Conservation (phyloP, 2,888 invertebrate species). For the Saturnia japonica region DNA sequence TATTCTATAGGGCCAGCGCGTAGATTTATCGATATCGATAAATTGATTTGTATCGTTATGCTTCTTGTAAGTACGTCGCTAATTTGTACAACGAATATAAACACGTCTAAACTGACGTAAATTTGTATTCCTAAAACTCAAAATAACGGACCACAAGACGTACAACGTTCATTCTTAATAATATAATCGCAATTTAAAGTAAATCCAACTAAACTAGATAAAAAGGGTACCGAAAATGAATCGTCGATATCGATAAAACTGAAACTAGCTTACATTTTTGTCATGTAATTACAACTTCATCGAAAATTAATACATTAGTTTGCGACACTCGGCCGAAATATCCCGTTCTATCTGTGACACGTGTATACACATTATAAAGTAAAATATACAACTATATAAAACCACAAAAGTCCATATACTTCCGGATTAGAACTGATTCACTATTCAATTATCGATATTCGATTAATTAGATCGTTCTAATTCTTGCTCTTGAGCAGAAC, state of each 20-base stretch:
- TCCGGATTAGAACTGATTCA: slow-evolving; percentile 15
- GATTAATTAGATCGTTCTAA: neutral
- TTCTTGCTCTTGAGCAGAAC: neutral
- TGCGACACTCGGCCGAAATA: neutral
- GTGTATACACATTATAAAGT: slow-evolving; percentile 29
- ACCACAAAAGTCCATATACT: slow-evolving; percentile 30
- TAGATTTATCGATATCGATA: slow-evolving; percentile 10
- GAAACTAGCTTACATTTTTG: neutral
- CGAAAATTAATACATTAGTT: neutral
- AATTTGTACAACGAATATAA: neutral
- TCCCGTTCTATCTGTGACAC: neutral
- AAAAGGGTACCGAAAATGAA: neutral
- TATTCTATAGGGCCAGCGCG: neutral
- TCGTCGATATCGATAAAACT: neutral
- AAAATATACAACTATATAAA: slow-evolving; percentile 41
- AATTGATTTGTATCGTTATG: neutral
- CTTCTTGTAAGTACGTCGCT: neutral
- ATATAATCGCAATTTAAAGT: too few species aligned
- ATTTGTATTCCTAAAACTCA: neutral
- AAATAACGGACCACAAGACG: neutral
- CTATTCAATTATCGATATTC: neutral
- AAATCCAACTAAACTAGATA: neutral
- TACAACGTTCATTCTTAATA: too few species aligned
- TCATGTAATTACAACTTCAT: slow-evolving; percentile 6
- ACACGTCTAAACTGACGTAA: neutral